Base-by-base conservation (phyloP, 2,888 invertebrate species). In the Oscheius sp. region DNA sequence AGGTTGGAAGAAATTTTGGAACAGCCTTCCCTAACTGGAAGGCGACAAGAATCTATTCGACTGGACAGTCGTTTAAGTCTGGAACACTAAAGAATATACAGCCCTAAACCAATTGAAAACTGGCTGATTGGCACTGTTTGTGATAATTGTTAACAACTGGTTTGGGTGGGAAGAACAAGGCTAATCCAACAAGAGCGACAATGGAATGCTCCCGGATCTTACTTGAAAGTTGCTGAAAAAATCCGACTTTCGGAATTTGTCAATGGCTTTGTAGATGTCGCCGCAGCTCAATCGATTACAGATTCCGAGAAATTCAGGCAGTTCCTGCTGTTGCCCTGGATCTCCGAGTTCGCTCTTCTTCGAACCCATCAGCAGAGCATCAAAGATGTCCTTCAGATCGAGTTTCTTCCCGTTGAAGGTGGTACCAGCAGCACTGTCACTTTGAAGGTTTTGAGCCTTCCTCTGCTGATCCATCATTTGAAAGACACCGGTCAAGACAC, bases 181-280 rank as follows among this genome's bases (percentile, higher is more conserved):
- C 21, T 21, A 21, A 21, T 21, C 21, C 21, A 21, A 21, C 21
- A 21, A 21, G 21, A 21, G 21, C 21, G 21, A 21, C 21, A 21
- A 21, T 21, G 21, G 21, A 21, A 21, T 21, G 21, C 21, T 21
- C 21, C 21, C 21, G 21, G 21, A 21, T 21, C 21, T 51, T 74
- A 86, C 87, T 79, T 87, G 88, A 75, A 88, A 87, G 71, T 88
- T 88, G 57, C 86, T 85, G 79, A 88, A 88, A 77, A 88, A 83
- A 42, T 88, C 88, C n/a, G 85, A 85, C 55, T 80, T 85, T 50
- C 86, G 74, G 77, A 88, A 88, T 72, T 87, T 82, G 72, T 88
- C 88, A 33, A 88, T 82, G 1, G 85, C 88, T 76, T 87, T 88
- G 80, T 85, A 88, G 51, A 88, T 86, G 68, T 88, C 87, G 7